A percentile compares a stretch with the other conserved stretches of the same genome.
phyloP scores from a whole-genome alignment of 2,797 vertebrate genomes.

The Malacoctenus gilli region DNA sequence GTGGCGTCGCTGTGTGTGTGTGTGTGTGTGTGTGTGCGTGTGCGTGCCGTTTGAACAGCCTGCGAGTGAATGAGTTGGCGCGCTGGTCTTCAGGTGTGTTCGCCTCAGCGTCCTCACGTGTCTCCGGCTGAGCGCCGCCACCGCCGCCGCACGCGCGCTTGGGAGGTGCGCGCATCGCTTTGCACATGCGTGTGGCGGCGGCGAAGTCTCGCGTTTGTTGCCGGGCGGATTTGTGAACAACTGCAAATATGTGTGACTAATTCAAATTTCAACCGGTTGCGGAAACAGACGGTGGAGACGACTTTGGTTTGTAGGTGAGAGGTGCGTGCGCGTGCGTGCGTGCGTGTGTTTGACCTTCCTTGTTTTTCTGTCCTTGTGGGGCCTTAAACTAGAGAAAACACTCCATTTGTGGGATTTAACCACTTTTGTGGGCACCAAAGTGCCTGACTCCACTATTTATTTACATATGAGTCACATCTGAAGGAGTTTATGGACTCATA shows the following conservation, averaged over 20 bases:
- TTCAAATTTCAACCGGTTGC: constrained; percentile 62
- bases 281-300: constrained; percentile 7
- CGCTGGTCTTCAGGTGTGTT: constrained; percentile 33
- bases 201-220: constrained; percentile 62
- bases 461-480: too few species aligned
- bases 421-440: too few species aligned
- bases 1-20: constrained; percentile 38
- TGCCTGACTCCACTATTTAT: too few species aligned
- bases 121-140: constrained; percentile 9
- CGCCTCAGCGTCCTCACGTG: constrained; percentile 20
- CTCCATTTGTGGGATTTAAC: too few species aligned
- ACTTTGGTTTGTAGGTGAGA: constrained; percentile 50
- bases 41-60: constrained; percentile 13
- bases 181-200: constrained; percentile 35
- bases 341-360: too few species aligned
- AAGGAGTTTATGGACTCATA: too few species aligned
- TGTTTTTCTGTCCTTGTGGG: too few species aligned
- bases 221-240: constrained; percentile 76
- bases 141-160: constrained; percentile 15
- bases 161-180: constrained; percentile 11
- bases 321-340: neutral
- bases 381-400: too few species aligned
- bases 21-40: constrained; percentile 11
- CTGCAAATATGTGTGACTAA: constrained; percentile 79
- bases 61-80: neutral